These are phyloP conservation scores for Australoheros facetus DNA, from an alignment of 2,797 vertebrate genomes.

Conservation along the genomic window DNA sequence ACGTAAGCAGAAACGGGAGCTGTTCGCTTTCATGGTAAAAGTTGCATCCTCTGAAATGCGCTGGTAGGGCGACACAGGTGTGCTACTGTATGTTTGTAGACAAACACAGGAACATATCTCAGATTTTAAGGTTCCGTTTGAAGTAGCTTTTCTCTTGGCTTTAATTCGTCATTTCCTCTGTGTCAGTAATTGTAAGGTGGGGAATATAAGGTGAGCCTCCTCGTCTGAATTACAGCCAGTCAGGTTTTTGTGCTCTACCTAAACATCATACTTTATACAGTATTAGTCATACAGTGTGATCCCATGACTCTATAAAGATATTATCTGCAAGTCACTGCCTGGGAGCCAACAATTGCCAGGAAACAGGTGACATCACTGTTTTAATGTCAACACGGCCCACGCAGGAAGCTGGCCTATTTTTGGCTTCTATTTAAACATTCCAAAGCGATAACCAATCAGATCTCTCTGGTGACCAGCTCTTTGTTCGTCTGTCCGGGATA, in stretches of 20 bases:
- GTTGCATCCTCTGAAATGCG: too few relatives aligned
- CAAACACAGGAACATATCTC: too few relatives aligned
- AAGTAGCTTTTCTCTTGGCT: not conserved
- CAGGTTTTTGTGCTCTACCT: not conserved
- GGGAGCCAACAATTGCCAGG: slow-evolving; percentile 67
- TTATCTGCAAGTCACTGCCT: not conserved
- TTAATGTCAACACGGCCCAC: slow-evolving; percentile 66
- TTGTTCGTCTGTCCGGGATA: slow-evolving; percentile 2
- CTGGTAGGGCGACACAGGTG: too few relatives aligned
- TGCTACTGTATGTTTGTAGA: too few relatives aligned
- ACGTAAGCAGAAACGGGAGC: too few relatives aligned
- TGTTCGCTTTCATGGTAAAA: too few relatives aligned
- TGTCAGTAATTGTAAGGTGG: not conserved
- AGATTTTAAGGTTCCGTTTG: not conserved
- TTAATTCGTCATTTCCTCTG: not conserved
- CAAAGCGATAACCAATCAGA: slow-evolving; percentile 49
- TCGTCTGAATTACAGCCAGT: not conserved
- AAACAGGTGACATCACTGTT: slow-evolving; percentile 77
- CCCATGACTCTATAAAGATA: not conserved
- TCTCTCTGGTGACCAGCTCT: slow-evolving; percentile 28
- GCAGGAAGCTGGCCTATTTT: slow-evolving; percentile 75
- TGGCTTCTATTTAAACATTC: slow-evolving; percentile 57
- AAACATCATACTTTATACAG: not conserved
- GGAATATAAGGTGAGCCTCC: not conserved
- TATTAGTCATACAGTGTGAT: slow-evolving; percentile 7